Conservation (phyloP, 2,888 invertebrate species). For the Stomorhina lunata region DNA sequence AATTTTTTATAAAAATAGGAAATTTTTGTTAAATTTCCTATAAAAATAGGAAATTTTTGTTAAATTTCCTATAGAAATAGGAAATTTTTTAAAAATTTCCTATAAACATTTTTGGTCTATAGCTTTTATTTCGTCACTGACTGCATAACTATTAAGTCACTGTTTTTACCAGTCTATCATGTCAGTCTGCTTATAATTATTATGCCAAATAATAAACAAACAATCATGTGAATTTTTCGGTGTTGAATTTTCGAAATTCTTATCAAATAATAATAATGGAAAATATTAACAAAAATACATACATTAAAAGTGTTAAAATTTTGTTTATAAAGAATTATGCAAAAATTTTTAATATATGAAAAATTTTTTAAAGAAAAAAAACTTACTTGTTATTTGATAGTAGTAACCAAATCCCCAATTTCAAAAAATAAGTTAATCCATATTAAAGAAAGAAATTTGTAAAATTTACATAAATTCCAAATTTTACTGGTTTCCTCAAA, state of each 20-base stretch:
- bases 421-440: constrained; percentile 1
- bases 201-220: constrained; percentile 12
- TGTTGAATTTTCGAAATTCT: constrained; percentile 31
- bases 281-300: neutral
- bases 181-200: neutral
- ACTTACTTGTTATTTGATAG: constrained; percentile 18
- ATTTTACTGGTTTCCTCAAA: neutral
- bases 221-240: constrained; percentile 53
- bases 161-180: neutral
- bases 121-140: neutral
- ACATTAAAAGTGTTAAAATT: constrained; percentile 31
- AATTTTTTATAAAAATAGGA: too few species aligned
- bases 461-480: neutral
- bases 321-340: neutral
- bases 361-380: neutral
- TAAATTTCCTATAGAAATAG: too few species aligned
- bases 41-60: too few species aligned
- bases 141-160: constrained; percentile 29
- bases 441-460: neutral
- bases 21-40: too few species aligned
- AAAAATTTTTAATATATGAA: neutral
- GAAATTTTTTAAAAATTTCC: too few species aligned
- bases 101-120: too few species aligned
- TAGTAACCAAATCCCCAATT: neutral
- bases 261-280: constrained; percentile 29